Evolutionary conservation across 1,140 invertebrate species (phyloP), one percentile per base, ranked within the genome.

Genomic region (Pogonus chalceus): DNA sequence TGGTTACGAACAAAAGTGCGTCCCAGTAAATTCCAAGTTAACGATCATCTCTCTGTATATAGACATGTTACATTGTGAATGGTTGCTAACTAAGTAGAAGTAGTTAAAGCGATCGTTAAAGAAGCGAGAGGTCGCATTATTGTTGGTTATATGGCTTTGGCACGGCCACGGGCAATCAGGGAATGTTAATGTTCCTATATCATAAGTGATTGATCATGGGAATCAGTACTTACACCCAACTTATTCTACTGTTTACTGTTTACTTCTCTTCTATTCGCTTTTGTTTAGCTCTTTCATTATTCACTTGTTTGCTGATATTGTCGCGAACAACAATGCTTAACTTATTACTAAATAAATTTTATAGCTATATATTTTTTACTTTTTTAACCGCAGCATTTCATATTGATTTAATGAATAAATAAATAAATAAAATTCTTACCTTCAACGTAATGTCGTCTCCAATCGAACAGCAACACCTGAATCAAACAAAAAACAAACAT

Each of bases 71-170:
- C 49, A 21, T 37, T 49, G 53, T 55, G 52, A 60, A 57, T 57
- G 58, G 53, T 56, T 31, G 51, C 56, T 60, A 60, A 60, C 58
- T 60, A 60, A 60, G 56, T 57, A 55, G 56, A 57, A 55, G 56
- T 53, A 57, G 56, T 60, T 60, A 60, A 57, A 56, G 24, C 47
- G 55, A 57, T 59, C 58, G 55, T 59, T 59, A 59, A 57, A 59
- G 55, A 56, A 54, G 37, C 56, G 58, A 31, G 26, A 31, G 26
- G 26, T 31, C 14, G 26, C 26, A 31, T 31, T 31, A 31, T 31
- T 31, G 26, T 31, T 14, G 26, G 26, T 31, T 31, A 31, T 59
- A 59, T 59, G 52, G 52, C 58, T 59, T 57, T 50, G 56, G 54
- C 56, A 56, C 26, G 14, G 58, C 55, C 58, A 59, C 58, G 48